phyloP scores from a whole-genome alignment of 2,113 vertebrate genomes.

The Takifugu bimaculatus region DNA sequence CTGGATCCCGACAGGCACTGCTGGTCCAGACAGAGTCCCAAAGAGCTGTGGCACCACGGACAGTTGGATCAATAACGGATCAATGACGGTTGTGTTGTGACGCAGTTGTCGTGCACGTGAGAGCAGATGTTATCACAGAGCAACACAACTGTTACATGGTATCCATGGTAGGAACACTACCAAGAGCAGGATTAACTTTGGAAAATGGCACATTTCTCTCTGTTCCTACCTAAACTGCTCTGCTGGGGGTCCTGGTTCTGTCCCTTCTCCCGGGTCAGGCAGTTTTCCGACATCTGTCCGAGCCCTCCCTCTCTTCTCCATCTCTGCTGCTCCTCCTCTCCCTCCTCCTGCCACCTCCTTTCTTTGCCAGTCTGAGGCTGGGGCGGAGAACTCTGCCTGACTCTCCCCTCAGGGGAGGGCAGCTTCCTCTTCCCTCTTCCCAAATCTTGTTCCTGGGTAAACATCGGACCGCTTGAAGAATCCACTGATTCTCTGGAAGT shows the following conservation, averaged over 20 bases:
- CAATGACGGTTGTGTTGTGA: too few relatives aligned
- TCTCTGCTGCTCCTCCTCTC: slow-evolving; percentile 40
- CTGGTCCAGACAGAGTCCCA: neutral
- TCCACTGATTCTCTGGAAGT: slow-evolving; percentile 11
- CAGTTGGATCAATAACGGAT: too few relatives aligned
- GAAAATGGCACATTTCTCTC: too few relatives aligned
- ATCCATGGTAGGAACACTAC: too few relatives aligned
- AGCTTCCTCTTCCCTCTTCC: slow-evolving; percentile 63
- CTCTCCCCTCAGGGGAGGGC: slow-evolving; percentile 74
- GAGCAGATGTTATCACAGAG: too few relatives aligned
- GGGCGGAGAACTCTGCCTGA: slow-evolving; percentile 32
- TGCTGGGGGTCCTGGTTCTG: slow-evolving; percentile 68
- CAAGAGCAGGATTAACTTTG: too few relatives aligned
- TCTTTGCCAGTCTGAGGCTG: slow-evolving; percentile 59
- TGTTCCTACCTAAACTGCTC: slow-evolving; percentile 12
- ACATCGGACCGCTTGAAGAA: slow-evolving; percentile 14
- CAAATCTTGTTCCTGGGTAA: slow-evolving; percentile 38
- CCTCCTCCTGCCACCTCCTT: slow-evolving; percentile 51
- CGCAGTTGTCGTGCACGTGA: too few relatives aligned
- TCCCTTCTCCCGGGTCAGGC: slow-evolving; percentile 62
- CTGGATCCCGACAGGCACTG: slow-evolving; percentile 48
- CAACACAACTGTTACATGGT: too few relatives aligned
- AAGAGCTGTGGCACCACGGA: too few relatives aligned
- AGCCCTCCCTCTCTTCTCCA: slow-evolving; percentile 60
- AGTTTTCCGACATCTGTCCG: slow-evolving; percentile 50